A percentile compares a stretch with the other conserved stretches of the same genome.
Evolutionary conservation across 2,113 vertebrate species (phyloP).

Genomic region (Phylloscopus trochilus): DNA sequence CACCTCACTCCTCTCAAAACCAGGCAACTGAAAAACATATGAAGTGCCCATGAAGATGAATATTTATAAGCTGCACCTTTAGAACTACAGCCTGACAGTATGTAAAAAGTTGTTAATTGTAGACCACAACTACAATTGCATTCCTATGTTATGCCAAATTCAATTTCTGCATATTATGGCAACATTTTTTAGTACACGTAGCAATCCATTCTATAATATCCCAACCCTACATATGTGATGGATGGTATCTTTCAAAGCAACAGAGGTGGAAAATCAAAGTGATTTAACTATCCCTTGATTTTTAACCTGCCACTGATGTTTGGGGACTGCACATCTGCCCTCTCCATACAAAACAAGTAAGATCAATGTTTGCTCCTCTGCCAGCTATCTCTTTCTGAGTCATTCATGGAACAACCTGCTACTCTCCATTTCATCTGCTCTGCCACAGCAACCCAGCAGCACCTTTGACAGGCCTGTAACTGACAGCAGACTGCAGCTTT

Average conservation of each 20-base stretch:
- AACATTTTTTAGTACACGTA: background rate
- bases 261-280: background rate
- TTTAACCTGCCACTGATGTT: background rate
- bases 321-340: background rate
- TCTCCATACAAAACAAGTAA: background rate
- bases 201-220: background rate
- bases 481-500: background rate
- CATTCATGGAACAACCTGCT: accelerated
- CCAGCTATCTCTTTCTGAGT: background rate
- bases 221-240: background rate
- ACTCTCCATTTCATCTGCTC: background rate
- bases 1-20: background rate
- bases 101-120: background rate
- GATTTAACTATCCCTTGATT: background rate
- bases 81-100: background rate
- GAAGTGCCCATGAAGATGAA: background rate
- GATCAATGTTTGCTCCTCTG: background rate
- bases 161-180: background rate
- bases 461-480: background rate
- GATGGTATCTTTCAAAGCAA: background rate
- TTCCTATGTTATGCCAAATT: background rate
- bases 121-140: background rate
- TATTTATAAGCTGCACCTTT: background rate
- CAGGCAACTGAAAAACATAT: background rate
- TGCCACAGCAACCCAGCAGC: background rate